Conservation (phyloP, 1,140 invertebrate species). For the Charaxes varanes region DNA sequence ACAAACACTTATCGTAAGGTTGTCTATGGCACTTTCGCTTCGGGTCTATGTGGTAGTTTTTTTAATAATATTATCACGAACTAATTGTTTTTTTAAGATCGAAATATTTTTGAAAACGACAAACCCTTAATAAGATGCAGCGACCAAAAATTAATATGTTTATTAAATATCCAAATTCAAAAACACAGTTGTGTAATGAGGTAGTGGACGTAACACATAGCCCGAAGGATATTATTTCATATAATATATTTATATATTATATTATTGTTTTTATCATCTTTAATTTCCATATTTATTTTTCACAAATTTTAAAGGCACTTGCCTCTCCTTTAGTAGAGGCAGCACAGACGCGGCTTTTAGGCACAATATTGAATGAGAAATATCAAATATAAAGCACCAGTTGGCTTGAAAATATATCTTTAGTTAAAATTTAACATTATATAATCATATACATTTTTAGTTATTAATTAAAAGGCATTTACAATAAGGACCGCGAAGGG, state of each 20-base stretch:
- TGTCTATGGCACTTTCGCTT: conserved; percentile 16
- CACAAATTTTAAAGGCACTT: conserved; percentile 4
- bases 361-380: conserved; percentile 8
- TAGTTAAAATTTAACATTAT: conserved; percentile 4
- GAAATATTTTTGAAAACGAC: background rate
- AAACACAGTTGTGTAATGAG: too few species aligned
- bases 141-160: too few species aligned
- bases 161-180: too few species aligned
- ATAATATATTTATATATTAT: too few species aligned
- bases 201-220: too few species aligned
- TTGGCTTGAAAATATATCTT: conserved; percentile 2
- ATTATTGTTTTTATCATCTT: background rate
- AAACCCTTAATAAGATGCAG: background rate
- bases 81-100: background rate
- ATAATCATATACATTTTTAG: conserved; percentile 3
- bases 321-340: too few species aligned
- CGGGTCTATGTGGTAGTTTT: conserved; percentile 4
- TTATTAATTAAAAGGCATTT: conserved; percentile 13
- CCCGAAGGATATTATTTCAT: too few species aligned
- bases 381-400: conserved; percentile 9
- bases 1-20: conserved; percentile 9
- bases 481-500: conserved; percentile 33
- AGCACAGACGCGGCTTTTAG: conserved; percentile 14
- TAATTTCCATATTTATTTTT: background rate
- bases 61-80: conserved; percentile 6